A percentile compares a stretch with the other conserved stretches of the same genome.
Evolutionary conservation across 1,140 invertebrate genomes (phyloP).

Genomic region (Copidosoma floridanum): DNA sequence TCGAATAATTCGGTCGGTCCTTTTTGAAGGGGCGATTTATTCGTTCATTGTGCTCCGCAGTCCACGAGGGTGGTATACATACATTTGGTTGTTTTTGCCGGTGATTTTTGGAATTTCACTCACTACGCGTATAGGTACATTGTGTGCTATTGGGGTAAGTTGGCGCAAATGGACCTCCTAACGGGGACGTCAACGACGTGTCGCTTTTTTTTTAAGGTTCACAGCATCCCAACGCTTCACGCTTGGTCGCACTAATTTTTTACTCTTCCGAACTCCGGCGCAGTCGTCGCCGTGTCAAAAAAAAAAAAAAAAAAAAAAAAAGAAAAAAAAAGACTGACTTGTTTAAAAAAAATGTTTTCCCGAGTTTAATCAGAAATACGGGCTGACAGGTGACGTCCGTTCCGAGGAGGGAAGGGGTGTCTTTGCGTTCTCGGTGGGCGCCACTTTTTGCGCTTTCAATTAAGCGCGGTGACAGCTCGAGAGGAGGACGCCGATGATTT

Average conservation of each 20-base stretch:
- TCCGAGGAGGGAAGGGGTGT: neutral
- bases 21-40: neutral
- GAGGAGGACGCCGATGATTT: neutral
- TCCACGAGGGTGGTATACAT: too few relatives aligned
- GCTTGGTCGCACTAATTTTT: neutral
- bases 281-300: too few relatives aligned
- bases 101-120: too few relatives aligned
- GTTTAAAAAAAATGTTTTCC: too few relatives aligned
- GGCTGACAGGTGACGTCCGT: slow-evolving; percentile 16
- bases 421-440: neutral
- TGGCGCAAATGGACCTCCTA: too few relatives aligned
- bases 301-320: too few relatives aligned
- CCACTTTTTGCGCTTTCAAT: slow-evolving; percentile 13
- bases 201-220: neutral
- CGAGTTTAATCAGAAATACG: slow-evolving; percentile 8
- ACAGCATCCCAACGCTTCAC: neutral
- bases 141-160: too few relatives aligned
- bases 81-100: too few relatives aligned
- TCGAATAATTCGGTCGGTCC: slow-evolving; percentile 20
- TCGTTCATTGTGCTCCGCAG: neutral
- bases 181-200: too few relatives aligned
- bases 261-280: too few relatives aligned
- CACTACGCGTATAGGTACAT: too few relatives aligned
- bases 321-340: too few relatives aligned
- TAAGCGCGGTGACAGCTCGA: slow-evolving; percentile 11